Base-by-base conservation (phyloP, 2,797 vertebrate genomes). In the Staurois parvus region DNA sequence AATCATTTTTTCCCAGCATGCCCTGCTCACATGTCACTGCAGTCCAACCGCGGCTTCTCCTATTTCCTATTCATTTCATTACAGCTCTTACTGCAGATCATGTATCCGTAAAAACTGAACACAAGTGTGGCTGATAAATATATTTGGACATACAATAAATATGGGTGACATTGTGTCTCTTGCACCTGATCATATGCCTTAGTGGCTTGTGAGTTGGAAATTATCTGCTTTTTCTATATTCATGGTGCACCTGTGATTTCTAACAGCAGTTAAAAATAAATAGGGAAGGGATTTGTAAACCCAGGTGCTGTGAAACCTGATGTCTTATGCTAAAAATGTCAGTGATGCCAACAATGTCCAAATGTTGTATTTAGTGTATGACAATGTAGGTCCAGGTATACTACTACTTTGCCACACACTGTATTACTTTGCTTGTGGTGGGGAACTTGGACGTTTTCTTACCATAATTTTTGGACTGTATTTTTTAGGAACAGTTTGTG, bases 11-110 rank as follows among this genome's bases (percentile, higher is more conserved):
- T 37, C 48, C 48, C 48, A 56, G 48, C 19, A 56, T 56, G 48
- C 48, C 19, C 52, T 59, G 21, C 52, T 59, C 52, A 24, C 52
- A 24, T 70, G 69, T 72, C 69, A 72, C 10, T 40, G 30, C 24
- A 30, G 32, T 62, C 76, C 13, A 7, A 64, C 42, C 0, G 7
- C 66, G 32, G 66, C 24, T 68, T 80, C 78, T 80, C 40, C 21
- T 42, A 52, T 80, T 80, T 68, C 78, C 32, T 42, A 24, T 66
- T 69, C 66, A 52, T 80, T 70, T 69, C 40, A 80, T 70, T 80
- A 80, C 66, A 12, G 48, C 67, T 70, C 28, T 17, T 52, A 28
- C 72, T 45, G 24, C 24, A 69, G 30, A 29, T 80, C 64, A 19
- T 67, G 69, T 70, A 68, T 79, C 76, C 21, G 37, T 67, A 56